These are phyloP conservation scores for Pipistrellus pygmaeus DNA, from an alignment of 2,797 vertebrate species.

Conservation along the genomic window DNA sequence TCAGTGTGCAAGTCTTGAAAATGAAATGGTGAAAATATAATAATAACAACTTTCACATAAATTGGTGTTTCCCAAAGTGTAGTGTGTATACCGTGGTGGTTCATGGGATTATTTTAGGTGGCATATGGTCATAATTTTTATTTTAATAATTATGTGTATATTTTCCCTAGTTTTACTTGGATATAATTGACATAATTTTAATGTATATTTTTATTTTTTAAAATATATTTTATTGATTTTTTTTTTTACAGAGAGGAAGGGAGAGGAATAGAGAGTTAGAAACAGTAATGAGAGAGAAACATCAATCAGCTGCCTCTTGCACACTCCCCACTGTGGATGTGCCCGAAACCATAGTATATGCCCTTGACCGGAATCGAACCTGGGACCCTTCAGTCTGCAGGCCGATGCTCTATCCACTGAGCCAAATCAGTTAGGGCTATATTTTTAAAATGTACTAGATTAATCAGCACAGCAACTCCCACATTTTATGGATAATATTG, in stretches of 20 bases:
- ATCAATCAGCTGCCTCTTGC: no score
- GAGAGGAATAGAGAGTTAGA: no score
- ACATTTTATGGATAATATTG: not conserved
- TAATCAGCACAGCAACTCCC: not conserved
- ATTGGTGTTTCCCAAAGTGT: not conserved
- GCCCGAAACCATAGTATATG: no score
- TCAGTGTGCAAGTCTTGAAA: not conserved
- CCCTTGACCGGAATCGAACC: no score
- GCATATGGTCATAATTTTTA: not conserved
- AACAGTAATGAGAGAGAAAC: no score
- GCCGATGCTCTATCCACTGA: no score
- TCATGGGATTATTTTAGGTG: slow-evolving; percentile 17
- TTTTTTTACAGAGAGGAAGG: no score
- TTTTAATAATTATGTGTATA: slow-evolving; percentile 16
- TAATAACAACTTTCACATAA: not conserved
- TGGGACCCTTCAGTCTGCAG: no score
- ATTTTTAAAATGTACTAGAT: not conserved
- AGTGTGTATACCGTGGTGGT: not conserved
- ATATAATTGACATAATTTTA: slow-evolving; percentile 2
- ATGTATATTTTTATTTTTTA: no score
- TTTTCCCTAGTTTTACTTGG: not conserved
- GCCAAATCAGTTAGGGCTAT: no score
- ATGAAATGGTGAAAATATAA: slow-evolving; percentile 3
- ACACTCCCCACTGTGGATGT: no score
- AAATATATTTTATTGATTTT: no score